Conservation (phyloP, 2,113 vertebrate species). For the Rhinoptilus africanus region DNA sequence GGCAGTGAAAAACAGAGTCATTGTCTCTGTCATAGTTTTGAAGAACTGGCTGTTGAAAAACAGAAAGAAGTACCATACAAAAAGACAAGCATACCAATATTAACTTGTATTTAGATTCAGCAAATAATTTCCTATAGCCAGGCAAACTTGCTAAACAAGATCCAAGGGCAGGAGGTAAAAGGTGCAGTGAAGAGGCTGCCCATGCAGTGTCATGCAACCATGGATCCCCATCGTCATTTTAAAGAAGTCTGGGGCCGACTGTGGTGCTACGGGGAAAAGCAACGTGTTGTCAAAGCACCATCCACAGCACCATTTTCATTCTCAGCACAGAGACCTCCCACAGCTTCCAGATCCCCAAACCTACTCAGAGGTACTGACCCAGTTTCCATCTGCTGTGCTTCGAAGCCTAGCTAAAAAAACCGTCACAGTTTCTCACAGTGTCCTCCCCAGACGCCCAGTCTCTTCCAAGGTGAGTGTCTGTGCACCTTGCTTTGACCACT, state of each 20-base stretch:
- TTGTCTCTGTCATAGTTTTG: neutral
- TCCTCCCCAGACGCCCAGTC: neutral
- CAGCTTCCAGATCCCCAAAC: neutral
- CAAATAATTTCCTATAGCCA: neutral
- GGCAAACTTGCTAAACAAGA: neutral
- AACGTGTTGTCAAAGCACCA: neutral
- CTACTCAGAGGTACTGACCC: neutral
- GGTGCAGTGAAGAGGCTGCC: neutral
- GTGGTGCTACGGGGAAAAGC: neutral
- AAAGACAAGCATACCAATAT: neutral
- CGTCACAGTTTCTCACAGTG: neutral
- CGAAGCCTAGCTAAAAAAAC: neutral
- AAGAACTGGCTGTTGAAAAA: neutral
- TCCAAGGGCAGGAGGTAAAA: neutral
- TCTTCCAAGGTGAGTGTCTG: neutral
- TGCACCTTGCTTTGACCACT: neutral
- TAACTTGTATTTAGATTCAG: neutral
- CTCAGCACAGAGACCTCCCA: neutral
- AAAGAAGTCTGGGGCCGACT: neutral
- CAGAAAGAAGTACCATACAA: neutral
- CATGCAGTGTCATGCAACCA: accelerated
- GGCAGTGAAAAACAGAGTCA: neutral
- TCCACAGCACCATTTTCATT: neutral
- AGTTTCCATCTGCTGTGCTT: neutral
- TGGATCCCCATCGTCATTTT: neutral